Conservation (phyloP, 2,113 vertebrate species). For the Marmota flaviventris region DNA sequence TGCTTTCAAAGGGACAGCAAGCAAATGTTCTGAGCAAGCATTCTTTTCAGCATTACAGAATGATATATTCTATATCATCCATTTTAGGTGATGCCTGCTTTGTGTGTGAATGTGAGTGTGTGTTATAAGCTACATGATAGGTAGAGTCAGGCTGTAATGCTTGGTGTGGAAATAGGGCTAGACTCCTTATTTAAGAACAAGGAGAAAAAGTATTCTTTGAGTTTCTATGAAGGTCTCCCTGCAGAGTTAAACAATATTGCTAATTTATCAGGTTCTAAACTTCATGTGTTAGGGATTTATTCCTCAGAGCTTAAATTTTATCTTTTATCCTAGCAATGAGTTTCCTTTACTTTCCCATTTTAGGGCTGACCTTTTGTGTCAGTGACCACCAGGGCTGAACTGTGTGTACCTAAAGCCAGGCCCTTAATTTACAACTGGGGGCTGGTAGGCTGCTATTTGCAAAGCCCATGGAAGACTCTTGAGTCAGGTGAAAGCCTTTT, state of each 20-base stretch:
- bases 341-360: conserved; percentile 40
- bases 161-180: neutral
- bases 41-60: neutral
- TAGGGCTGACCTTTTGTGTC: neutral
- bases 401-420: neutral
- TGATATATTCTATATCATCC: neutral
- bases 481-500: conserved; percentile 50
- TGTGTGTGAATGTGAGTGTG: neutral
- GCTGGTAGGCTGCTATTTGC: neutral
- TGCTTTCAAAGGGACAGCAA: neutral
- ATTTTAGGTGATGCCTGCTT: neutral
- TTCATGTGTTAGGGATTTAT: conserved; percentile 45
- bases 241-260: neutral
- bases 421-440: neutral
- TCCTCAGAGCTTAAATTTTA: neutral
- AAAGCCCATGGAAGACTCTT: neutral
- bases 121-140: neutral
- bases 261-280: conserved; percentile 41
- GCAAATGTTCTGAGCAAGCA: neutral
- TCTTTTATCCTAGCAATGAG: conserved; percentile 35
- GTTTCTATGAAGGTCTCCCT: neutral
- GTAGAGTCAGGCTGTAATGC: neutral
- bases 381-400: neutral
- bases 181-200: neutral
- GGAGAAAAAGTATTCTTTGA: neutral